These are phyloP conservation scores for Caerostris darwini DNA, from an alignment of 1,140 invertebrate genomes.

Conservation along the genomic window DNA sequence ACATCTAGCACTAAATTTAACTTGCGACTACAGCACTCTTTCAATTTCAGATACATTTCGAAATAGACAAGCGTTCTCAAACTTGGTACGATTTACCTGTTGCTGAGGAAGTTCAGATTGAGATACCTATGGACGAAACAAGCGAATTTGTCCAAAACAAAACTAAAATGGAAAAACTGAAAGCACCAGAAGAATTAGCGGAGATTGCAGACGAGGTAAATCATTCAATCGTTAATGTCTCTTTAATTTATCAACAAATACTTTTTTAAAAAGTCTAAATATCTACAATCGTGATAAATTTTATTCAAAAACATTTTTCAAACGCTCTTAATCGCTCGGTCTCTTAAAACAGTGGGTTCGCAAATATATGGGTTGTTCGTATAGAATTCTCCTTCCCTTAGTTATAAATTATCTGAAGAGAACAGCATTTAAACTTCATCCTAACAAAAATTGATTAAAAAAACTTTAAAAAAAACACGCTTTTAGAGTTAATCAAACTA, in stretches of 20 bases:
- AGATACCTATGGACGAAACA: not conserved
- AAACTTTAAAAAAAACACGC: too few relatives aligned
- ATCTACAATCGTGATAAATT: not conserved
- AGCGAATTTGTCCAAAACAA: not conserved
- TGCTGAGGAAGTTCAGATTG: not conserved
- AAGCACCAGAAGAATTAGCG: not conserved
- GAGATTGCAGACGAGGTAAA: not conserved
- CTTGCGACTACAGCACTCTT: not conserved
- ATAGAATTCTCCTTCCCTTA: too few relatives aligned
- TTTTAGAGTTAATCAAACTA: too few relatives aligned
- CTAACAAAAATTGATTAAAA: too few relatives aligned
- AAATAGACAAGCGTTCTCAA: not conserved
- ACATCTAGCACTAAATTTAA: too few relatives aligned
- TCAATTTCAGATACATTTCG: not conserved
- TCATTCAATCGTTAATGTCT: not conserved
- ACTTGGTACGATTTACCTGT: slow-evolving; percentile 16
- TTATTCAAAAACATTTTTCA: not conserved
- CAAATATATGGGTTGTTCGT: too few relatives aligned
- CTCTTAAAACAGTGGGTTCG: too few relatives aligned
- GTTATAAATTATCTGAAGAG: too few relatives aligned
- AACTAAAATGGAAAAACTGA: not conserved
- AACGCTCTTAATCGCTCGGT: too few relatives aligned
- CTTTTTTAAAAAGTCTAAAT: not conserved
- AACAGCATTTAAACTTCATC: too few relatives aligned
- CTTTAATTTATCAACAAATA: too few relatives aligned